These are phyloP conservation scores for Epirrhoe alternata DNA, from an alignment of 2,888 invertebrate genomes.

Conservation along the genomic window DNA sequence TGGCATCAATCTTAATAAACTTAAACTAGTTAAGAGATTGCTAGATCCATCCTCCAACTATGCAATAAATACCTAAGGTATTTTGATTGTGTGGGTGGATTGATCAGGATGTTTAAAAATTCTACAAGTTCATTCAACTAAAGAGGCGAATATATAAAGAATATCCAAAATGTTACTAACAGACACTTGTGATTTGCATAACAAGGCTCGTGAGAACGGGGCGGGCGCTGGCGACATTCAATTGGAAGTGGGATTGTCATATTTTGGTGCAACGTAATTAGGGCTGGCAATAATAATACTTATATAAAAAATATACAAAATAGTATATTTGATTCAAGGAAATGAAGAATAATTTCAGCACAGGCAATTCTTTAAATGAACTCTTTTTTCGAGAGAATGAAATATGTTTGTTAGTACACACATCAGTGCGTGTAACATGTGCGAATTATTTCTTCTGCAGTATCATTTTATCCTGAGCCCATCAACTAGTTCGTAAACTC, in stretches of 20 bases:
- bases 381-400: background rate
- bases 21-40: too few species aligned
- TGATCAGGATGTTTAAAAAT: background rate
- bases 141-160: background rate
- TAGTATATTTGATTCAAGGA: background rate
- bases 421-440: conserved; percentile 40
- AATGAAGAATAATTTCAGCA: background rate
- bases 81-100: background rate
- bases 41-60: too few species aligned
- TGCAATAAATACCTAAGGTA: background rate
- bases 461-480: conserved; percentile 48
- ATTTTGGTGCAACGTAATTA: conserved; percentile 42
- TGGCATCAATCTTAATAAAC: too few species aligned
- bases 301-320: background rate
- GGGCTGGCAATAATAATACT: conserved; percentile 28
- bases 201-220: conserved; percentile 37
- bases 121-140: background rate
- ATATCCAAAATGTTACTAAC: conserved; percentile 26
- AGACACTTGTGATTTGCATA: conserved; percentile 41
- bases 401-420: conserved; percentile 14
- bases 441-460: conserved; percentile 46
- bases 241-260: conserved; percentile 46
- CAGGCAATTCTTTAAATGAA: background rate
- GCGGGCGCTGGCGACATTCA: conserved; percentile 38
- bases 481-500: conserved; percentile 54